Percentiles rank a stretch among this genome's conserved stretches.
Evolutionary conservation across 2,797 vertebrate species (phyloP).

Genomic region (Zenarchopterus dispar): DNA sequence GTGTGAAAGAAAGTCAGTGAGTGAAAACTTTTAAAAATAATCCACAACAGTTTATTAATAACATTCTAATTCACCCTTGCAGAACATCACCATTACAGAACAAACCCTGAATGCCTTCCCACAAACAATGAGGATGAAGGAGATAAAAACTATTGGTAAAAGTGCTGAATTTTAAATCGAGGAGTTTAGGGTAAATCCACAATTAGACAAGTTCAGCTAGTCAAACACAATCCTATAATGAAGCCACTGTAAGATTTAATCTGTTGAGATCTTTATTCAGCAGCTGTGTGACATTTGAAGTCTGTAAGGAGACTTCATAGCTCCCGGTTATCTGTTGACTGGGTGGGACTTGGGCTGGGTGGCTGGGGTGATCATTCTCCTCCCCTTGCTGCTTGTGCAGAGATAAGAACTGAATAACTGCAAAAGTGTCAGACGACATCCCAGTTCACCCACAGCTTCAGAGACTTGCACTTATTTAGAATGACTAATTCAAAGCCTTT

Average conservation of each 20-base stretch:
- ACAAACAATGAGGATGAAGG: too few species aligned
- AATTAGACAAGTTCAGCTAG: constrained; percentile 23
- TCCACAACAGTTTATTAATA: too few species aligned
- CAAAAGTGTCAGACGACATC: constrained; percentile 38
- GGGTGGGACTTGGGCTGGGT: constrained; percentile 66
- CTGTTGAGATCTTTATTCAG: constrained; percentile 21
- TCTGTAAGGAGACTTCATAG: constrained; percentile 35
- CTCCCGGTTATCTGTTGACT: constrained; percentile 62
- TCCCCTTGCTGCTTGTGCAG: constrained; percentile 59
- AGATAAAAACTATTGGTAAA: too few species aligned
- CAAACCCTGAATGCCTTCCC: too few species aligned
- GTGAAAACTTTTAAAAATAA: too few species aligned
- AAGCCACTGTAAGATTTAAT: constrained; percentile 32
- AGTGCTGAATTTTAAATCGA: too few species aligned
- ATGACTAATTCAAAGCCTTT: constrained; percentile 48
- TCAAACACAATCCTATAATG: constrained; percentile 29
- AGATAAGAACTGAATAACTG: constrained; percentile 71
- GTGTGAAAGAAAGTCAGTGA: too few species aligned
- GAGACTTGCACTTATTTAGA: constrained; percentile 16
- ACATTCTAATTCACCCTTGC: too few species aligned
- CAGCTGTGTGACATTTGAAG: constrained; percentile 33
- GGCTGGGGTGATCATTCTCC: constrained; percentile 45
- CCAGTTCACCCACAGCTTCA: constrained; percentile 26
- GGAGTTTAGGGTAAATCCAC: too few species aligned
- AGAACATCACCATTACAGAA: too few species aligned